Evolutionary conservation across 2,888 invertebrate species (phyloP), one percentile per base, ranked within the genome.

Genomic region (Anthophora plumipes): DNA sequence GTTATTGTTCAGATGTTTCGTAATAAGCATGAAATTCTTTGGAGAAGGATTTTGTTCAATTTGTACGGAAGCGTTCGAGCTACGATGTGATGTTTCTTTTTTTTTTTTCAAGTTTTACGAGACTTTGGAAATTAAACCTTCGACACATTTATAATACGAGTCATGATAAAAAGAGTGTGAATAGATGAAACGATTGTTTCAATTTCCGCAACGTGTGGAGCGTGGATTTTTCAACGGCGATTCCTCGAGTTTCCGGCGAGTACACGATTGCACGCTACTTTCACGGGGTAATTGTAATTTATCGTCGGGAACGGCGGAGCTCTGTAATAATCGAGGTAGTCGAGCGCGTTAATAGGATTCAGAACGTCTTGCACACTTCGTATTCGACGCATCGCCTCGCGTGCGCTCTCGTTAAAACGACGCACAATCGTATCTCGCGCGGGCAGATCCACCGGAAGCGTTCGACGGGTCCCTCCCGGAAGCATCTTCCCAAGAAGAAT

Each of bases 261-360:
- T 46, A 50, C 7, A 41, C 50, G 22, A 43, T 50, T 78, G 46
- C 74, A 41, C 82, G 82, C 67, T 68, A 68, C 74, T 80, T 80
- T 81, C 82, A 60, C 57, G 48, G 69, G 43, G 48, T 80, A 80
- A 80, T 80, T 81, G 81, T 69, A 74, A 74, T 80, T 80, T 69
- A 80, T 80, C 81, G 81, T 60, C 74, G 68, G 43, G 57, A 72
- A 81, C 64, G 74, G 37, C 1, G 55, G 11, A 61, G 66, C 68
- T 50, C 66, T 57, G 54, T 73, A 68, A 66, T 82, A 82, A 73
- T 76, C 72, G 77, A 64, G 70, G 77, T 73, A 82, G 60, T 82
- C 55, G 77, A 80, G 68, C 67, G 82, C 82, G 66, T 83, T 87
- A 87, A 87, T 82, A 85, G 83, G 80, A 80, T 82, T 82, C 72